phyloP scores from a whole-genome alignment of 2,888 invertebrate species.

The Ormyrus thymus region DNA sequence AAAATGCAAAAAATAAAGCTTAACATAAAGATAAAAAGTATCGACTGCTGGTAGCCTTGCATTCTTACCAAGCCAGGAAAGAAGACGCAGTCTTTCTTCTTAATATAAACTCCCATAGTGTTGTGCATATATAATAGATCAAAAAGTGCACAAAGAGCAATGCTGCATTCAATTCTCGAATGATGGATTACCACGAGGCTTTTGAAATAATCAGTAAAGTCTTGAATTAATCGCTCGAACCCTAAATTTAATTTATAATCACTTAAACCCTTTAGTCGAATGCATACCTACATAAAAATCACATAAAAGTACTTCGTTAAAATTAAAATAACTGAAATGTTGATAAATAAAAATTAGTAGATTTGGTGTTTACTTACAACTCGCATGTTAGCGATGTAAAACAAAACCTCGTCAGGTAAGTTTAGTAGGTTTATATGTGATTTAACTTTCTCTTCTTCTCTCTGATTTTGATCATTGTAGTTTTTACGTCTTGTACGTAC shows the following conservation, averaged over 20 bases:
- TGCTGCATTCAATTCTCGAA: background rate
- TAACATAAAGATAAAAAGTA: background rate
- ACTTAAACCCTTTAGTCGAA: constrained; percentile 12
- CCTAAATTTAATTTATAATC: background rate
- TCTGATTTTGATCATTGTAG: background rate
- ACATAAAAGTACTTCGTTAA: background rate
- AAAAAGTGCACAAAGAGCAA: background rate
- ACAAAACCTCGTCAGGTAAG: constrained; percentile 28
- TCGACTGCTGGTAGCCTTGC: background rate
- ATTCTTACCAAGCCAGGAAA: constrained; percentile 22
- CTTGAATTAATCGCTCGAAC: background rate
- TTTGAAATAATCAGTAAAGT: constrained; percentile 17
- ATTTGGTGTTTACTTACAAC: constrained; percentile 2
- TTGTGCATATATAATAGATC: constrained; percentile 1
- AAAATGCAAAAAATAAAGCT: background rate
- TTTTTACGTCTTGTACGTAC: constrained; percentile 27
- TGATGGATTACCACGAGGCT: background rate
- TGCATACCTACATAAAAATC: constrained; percentile 15
- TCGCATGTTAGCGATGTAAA: constrained; percentile 1
- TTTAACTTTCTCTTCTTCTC: background rate
- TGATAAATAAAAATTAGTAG: background rate
- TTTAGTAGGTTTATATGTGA: constrained; percentile 14
- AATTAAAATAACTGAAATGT: too few relatives aligned
- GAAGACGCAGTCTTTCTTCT: constrained; percentile 25
- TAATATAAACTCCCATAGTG: constrained; percentile 7